Conservation (phyloP, 2,113 vertebrate species). For the Tautogolabrus adspersus region DNA sequence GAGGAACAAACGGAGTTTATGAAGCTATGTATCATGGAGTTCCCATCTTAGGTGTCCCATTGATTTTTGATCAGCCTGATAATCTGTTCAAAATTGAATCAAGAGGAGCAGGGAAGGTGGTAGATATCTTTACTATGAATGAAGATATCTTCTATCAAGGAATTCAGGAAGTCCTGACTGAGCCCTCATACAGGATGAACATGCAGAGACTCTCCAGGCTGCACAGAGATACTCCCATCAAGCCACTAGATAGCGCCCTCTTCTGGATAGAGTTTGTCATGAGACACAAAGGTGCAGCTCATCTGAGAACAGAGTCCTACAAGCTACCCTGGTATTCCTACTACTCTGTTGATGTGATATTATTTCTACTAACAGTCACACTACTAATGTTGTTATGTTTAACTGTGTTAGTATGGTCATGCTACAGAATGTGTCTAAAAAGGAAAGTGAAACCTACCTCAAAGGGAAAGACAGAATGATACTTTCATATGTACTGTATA, state of each 20-base stretch:
- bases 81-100: slow-evolving; percentile 70
- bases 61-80: slow-evolving; percentile 80
- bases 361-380: slow-evolving; percentile 50
- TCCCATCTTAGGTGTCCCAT: slow-evolving; percentile 74
- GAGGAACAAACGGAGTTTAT: slow-evolving; percentile 78
- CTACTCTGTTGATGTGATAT: slow-evolving; percentile 73
- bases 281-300: slow-evolving; percentile 81
- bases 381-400: slow-evolving; percentile 46
- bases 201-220: slow-evolving; percentile 81
- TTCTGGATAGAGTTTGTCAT: slow-evolving; percentile 85
- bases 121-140: slow-evolving; percentile 63
- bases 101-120: slow-evolving; percentile 74
- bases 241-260: slow-evolving; percentile 75
- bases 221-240: slow-evolving; percentile 76
- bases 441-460: too few species aligned
- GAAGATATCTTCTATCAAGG: slow-evolving; percentile 56
- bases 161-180: slow-evolving; percentile 73
- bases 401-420: slow-evolving; percentile 16
- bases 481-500: too few species aligned
- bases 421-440: too few species aligned
- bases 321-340: slow-evolving; percentile 80
- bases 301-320: slow-evolving; percentile 76
- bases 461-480: too few species aligned
- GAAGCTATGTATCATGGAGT: slow-evolving; percentile 80
- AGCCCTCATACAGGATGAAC: slow-evolving; percentile 76